Conservation (phyloP, 2,888 invertebrate genomes). For the Germaria angustata region DNA sequence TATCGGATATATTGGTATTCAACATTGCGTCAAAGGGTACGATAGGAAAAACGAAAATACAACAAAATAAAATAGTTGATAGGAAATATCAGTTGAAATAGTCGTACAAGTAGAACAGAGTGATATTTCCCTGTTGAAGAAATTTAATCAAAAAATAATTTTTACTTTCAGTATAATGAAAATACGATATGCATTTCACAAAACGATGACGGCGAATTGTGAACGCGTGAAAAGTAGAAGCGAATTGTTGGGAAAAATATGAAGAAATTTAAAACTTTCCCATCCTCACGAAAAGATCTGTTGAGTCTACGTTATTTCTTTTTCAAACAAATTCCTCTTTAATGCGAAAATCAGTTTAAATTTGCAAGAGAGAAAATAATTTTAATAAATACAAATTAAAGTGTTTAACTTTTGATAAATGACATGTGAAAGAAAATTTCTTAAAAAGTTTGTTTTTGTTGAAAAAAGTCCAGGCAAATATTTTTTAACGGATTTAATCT, state of each 20-base stretch:
- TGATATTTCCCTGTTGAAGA: slow-evolving; percentile 58
- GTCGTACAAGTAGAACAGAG: slow-evolving; percentile 39
- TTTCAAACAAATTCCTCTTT: not conserved
- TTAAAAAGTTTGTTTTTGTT: slow-evolving; percentile 22
- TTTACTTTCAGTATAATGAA: slow-evolving; percentile 69
- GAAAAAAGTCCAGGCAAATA: not conserved
- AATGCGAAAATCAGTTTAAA: not conserved
- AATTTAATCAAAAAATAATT: slow-evolving; percentile 58
- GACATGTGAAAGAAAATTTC: not conserved
- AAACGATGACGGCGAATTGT: slow-evolving; percentile 60
- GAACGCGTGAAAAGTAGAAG: slow-evolving; percentile 31
- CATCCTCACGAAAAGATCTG: not conserved
- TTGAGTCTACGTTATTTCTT: not conserved
- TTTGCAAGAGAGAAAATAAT: not conserved
- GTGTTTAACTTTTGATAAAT: slow-evolving; percentile 35
- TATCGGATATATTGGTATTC: slow-evolving; percentile 78
- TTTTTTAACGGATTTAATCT: slow-evolving; percentile 56
- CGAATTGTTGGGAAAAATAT: not conserved
- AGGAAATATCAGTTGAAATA: slow-evolving; percentile 75
- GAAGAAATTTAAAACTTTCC: not conserved
- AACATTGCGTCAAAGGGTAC: slow-evolving; percentile 61
- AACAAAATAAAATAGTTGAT: slow-evolving; percentile 72
- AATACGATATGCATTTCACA: slow-evolving; percentile 66
- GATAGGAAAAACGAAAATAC: slow-evolving; percentile 78
- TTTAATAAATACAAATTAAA: slow-evolving; percentile 24